Percentiles rank a stretch among this genome's conserved stretches.
Evolutionary conservation across 1,140 invertebrate genomes (phyloP).

Genomic region (Patella vulgata): DNA sequence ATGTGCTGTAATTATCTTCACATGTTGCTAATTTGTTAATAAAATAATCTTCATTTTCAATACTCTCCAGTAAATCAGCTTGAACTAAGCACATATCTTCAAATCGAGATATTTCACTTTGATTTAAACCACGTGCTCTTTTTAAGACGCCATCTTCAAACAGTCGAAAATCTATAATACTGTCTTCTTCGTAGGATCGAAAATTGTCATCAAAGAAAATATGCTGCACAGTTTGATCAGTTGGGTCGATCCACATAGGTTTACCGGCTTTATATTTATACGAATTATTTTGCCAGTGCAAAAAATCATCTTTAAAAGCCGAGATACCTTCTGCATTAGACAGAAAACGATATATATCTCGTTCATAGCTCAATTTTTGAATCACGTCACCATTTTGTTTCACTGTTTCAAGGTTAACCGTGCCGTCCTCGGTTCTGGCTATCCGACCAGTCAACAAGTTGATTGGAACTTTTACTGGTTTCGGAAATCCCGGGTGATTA

Average conservation of each 20-base stretch:
- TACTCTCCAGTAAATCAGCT: slow-evolving; percentile 53
- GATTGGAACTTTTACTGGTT: slow-evolving; percentile 31
- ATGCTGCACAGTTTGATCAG: slow-evolving; percentile 53
- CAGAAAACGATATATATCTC: slow-evolving; percentile 55
- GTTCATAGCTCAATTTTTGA: slow-evolving; percentile 31
- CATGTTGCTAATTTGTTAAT: slow-evolving; percentile 49
- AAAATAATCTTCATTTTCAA: slow-evolving; percentile 58
- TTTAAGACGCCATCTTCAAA: slow-evolving; percentile 37
- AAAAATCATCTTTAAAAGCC: slow-evolving; percentile 60
- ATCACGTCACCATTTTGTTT: slow-evolving; percentile 11
- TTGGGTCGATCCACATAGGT: slow-evolving; percentile 59
- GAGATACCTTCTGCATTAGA: slow-evolving; percentile 46
- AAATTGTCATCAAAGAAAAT: slow-evolving; percentile 66
- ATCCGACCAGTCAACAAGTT: slow-evolving; percentile 39
- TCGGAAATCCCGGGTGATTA: slow-evolving; percentile 53
- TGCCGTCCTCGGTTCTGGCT: slow-evolving; percentile 25
- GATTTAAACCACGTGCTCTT: slow-evolving; percentile 34
- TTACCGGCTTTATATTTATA: slow-evolving; percentile 55
- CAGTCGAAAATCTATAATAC: slow-evolving; percentile 58
- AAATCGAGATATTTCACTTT: slow-evolving; percentile 42
- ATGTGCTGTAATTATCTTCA: slow-evolving; percentile 53
- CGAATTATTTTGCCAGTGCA: slow-evolving; percentile 53
- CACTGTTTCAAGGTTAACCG: slow-evolving; percentile 30
- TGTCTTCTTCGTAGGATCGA: slow-evolving; percentile 58
- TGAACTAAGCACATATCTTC: slow-evolving; percentile 59